Evolutionary conservation across 2,113 vertebrate genomes (phyloP).

Genomic region (Polyodon spathula): DNA sequence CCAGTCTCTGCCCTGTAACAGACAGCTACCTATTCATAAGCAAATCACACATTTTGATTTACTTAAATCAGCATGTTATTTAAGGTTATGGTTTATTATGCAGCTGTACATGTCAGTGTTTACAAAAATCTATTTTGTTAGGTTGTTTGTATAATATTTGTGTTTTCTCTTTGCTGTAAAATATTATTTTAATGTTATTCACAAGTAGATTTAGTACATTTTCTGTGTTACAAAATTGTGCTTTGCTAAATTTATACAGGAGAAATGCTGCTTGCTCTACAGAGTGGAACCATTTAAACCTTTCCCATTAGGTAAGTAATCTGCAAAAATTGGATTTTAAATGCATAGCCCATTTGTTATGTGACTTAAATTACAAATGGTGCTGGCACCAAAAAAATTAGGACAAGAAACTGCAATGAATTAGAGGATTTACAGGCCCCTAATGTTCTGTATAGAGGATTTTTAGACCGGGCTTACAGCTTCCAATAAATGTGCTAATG

Average conservation of each 20-base stretch:
- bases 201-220: neutral
- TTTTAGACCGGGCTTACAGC: neutral
- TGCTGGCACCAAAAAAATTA: slow-evolving; percentile 1
- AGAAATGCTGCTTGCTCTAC: neutral
- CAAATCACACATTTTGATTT: too few species aligned
- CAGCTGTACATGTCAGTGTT: too few species aligned
- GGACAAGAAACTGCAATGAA: neutral
- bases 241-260: slow-evolving; percentile 3
- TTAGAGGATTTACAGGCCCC: neutral
- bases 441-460: neutral
- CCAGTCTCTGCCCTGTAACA: too few species aligned
- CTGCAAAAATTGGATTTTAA: slow-evolving; percentile 15
- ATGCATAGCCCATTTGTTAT: slow-evolving; percentile 5
- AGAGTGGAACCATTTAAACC: slow-evolving; percentile 14
- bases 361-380: slow-evolving; percentile 8
- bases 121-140: too few species aligned
- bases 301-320: slow-evolving; percentile 16
- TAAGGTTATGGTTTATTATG: too few species aligned
- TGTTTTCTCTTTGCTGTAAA: too few species aligned
- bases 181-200: too few species aligned
- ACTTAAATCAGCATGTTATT: too few species aligned
- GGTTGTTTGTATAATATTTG: too few species aligned
- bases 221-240: neutral
- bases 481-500: slow-evolving; percentile 9
- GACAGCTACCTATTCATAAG: too few species aligned